Base-by-base conservation (phyloP, 2,113 vertebrate genomes). In the Myxocyprinus asiaticus region DNA sequence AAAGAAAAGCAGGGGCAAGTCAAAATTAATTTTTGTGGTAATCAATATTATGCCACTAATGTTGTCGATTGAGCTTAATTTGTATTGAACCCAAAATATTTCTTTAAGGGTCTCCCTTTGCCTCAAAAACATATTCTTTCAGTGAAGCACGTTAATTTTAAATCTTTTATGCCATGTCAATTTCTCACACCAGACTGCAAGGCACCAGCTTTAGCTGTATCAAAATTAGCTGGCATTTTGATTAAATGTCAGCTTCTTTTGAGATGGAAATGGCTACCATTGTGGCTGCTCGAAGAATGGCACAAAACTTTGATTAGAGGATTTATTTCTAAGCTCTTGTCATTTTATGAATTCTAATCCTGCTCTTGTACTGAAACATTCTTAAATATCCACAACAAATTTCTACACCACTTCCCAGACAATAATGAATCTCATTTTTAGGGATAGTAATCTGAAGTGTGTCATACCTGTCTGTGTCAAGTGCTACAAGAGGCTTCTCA, bases 401-500 rank as follows among this genome's bases (percentile, higher is more conserved):
- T 44, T 45, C 5, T 45, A 55, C 1, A 42, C 15, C 9, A 47
- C 11, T 55, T 70, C 22, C 6, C 67, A 70, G 68, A 22, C 15
- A 62, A 50, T 9, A 50, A 47, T 7, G 22, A 11, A 59, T 1
- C 22, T 33, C 22, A 33, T 33, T 33, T 33, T 33, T 33, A 33
- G 17, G 61, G 15, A 65, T 5, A 14, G 43, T 1, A 2, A 17
- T 59, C 58, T 59, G 8, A 59, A 15, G 17, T 14, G 17, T 15
- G 61, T 4, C 6, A n/a, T 89, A 99, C 97, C 98, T 99, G 95
- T 99, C 98, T 0, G 98, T 99, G 90, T 99, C 98, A 91, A 99
- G 92, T 15, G 97, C 97, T 81, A 99, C 98, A 87, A 99, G 90
- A 1, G 97, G 98, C 86, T 98, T 98, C 89, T 99, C 97, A 80